Evolutionary conservation across 2,797 vertebrate species (phyloP), one percentile per base, ranked within the genome.

Genomic region (Brachyrhaphis roseni): DNA sequence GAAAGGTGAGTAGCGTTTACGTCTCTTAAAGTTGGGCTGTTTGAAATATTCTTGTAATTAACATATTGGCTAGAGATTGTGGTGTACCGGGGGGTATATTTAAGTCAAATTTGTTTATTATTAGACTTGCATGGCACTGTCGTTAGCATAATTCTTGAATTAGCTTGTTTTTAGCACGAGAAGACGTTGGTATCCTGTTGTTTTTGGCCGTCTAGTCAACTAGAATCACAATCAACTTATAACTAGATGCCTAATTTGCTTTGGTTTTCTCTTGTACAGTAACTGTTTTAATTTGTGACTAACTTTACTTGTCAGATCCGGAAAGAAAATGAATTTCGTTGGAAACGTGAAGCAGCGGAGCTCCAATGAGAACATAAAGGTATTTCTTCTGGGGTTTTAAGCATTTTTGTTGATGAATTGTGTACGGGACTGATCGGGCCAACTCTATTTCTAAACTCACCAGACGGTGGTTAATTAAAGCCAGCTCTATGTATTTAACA

Each of bases 321-420:
- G 43, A 43, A 76, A 51, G 62, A 89, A 87, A 79, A 97, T 97
- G 97, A 96, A 89, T 90, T 86, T 93, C 74, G 93, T 64, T 87
- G 95, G 94, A 91, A 97, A 96, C 77, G 81, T 91, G 36, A 97
- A 95, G 68, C 53, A 74, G 0, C 95, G 91, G 11, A 93, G 81
- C 57, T 86, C 95, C 0, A 74, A 93, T 45, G 96, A 95, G 88
- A 95, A 95, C 36, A 66, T 95, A 18, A 95, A 95, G 96, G 98
- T 99, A 94, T 86, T 86, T 86, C 5, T 28, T 39, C 4, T n/a
- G 18, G 23, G 68, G 26, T 53, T 57, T 57, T 43, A 12, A 51
- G 20, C 0, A 18, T 46, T n/a, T 28, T 43, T 45, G 20, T 53
- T 53, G 49, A 23, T 26, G 26, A n/a, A 12, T 15, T 45, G 39